Base-by-base conservation (phyloP, 2,113 vertebrate species). In the Gadus chalcogrammus region DNA sequence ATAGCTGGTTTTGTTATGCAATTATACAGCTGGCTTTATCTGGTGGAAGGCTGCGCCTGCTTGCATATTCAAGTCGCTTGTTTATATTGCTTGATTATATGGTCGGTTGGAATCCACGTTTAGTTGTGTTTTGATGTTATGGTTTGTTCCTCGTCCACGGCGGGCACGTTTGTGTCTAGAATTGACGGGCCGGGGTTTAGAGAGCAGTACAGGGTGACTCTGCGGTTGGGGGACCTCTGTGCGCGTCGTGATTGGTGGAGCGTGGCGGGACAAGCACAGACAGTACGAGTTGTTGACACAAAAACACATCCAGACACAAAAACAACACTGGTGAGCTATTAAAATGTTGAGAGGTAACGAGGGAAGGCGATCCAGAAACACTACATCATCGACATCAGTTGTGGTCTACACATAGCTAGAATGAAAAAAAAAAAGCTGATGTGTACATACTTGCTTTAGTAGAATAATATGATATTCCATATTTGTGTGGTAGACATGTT, bases 81-180 rank as follows among this genome's bases (percentile, higher is more conserved):
- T 93, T 88, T 91, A 84, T 90, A 89, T 90, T 90, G 84, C 90
- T 90, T 95, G 93, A 95, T 95, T 96, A 95, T 93, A 95, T 92
- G 92, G 91, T 94, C 91, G 84, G 77, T 74, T 77, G 67, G 67
- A 48, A 65, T 81, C 79, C 89, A 88, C 87, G 84, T 91, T 92
- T 92, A 9, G 12, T 13, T 13, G 42, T 55, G 53, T 55, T 58
- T 58, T 58, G 9, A 13, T 9, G 42, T 48, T 48, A 48, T 13
- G 9, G 42, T 48, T 58, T n/a, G 13, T 91, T 92, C 91, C 79
- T 84, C 94, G 90, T 91, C 88, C 91, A 68, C 74, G 73, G 58
- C 77, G 77, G 78, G 84, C 67, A 76, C 76, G 85, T 83, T 76
- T 71, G 74, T 84, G 75, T 52, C 24, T 35, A 35, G 31, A 35